Evolutionary conservation across 1,140 invertebrate species (phyloP).

Genomic region (Leptinotarsa defecta): DNA sequence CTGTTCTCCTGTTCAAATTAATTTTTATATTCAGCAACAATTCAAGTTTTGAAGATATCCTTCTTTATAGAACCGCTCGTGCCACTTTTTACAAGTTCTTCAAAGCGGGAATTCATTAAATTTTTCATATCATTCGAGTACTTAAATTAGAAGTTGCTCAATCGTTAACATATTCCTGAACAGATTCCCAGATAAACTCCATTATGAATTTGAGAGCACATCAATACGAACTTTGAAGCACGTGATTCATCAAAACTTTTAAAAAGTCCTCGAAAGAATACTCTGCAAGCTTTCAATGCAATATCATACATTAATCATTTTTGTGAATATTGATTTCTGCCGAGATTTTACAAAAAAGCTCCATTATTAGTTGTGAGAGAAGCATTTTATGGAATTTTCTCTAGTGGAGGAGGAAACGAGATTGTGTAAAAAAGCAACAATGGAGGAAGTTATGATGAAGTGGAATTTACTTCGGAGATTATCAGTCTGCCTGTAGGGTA

Average conservation of each 20-base stretch:
- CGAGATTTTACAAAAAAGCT: neutral
- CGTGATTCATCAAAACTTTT: neutral
- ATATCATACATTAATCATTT: slow-evolving; percentile 3
- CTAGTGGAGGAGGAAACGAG: neutral
- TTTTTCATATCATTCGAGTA: too few relatives aligned
- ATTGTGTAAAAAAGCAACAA: neutral
- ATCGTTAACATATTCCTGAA: too few relatives aligned
- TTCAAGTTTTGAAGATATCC: too few relatives aligned
- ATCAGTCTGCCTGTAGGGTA: too few relatives aligned
- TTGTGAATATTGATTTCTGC: neutral
- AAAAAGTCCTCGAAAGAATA: neutral
- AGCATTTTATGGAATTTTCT: neutral
- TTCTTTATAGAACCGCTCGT: too few relatives aligned
- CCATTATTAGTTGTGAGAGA: neutral
- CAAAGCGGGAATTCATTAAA: too few relatives aligned
- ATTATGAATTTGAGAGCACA: neutral
- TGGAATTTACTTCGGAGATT: neutral
- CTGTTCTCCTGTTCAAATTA: too few relatives aligned
- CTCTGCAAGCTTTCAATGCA: neutral
- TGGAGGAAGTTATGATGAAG: neutral
- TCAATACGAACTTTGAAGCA: neutral
- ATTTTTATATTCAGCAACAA: too few relatives aligned
- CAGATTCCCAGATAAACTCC: too few relatives aligned
- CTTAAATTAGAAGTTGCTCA: too few relatives aligned
- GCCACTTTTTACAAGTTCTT: too few relatives aligned